Conservation (phyloP, 2,797 vertebrate species). For the Balearica regulorum region DNA sequence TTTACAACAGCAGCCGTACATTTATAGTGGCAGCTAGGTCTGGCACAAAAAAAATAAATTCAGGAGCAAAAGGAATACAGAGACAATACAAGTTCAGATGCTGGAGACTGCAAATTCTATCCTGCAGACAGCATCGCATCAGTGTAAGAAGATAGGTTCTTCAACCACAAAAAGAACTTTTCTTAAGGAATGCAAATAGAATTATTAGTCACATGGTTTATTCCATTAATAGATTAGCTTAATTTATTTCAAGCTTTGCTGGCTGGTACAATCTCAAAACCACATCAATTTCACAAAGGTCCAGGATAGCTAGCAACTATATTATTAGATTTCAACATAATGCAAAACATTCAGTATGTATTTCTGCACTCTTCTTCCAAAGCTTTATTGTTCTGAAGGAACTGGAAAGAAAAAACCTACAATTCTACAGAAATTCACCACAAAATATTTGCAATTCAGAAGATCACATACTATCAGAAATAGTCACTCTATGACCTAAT, state of each 20-base stretch:
- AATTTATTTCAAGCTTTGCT: conserved; percentile 8
- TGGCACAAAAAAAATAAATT: not conserved
- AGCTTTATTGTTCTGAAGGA: not conserved
- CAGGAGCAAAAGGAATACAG: not conserved
- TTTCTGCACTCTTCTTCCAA: not conserved
- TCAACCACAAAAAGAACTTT: not conserved
- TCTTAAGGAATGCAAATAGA: not conserved
- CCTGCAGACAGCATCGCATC: not conserved
- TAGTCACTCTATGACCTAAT: not conserved
- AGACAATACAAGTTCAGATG: not conserved
- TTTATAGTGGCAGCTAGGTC: not conserved
- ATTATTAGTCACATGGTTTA: not conserved
- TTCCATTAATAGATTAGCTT: not conserved
- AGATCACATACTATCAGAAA: not conserved
- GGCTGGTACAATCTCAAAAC: not conserved
- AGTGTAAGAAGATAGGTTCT: not conserved
- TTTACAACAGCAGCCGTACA: not conserved
- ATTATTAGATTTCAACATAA: not conserved
- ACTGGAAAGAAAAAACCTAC: not conserved
- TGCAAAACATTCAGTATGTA: not conserved
- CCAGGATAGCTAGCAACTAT: not conserved
- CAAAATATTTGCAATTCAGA: not conserved
- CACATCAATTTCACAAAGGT: not conserved
- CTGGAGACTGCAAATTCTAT: not conserved
- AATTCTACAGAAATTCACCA: not conserved